Conservation (phyloP, 2,797 vertebrate species). For the Mallotus villosus region DNA sequence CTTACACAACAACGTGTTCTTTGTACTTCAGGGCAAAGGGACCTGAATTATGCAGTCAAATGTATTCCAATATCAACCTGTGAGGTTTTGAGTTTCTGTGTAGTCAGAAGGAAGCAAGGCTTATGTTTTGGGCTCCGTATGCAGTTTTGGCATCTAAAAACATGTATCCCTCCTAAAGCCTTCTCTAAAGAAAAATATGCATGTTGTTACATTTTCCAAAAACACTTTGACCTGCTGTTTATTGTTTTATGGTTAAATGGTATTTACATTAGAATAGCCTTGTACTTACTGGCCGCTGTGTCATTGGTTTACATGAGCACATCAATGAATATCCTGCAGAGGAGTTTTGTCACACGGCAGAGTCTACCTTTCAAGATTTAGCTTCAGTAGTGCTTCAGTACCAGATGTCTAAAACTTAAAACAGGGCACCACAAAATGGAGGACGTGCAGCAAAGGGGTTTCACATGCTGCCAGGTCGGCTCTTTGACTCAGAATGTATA, state of each 20-base stretch:
- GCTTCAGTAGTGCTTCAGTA: too few species aligned
- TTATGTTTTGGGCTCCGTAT: conserved; percentile 6
- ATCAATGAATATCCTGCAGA: too few species aligned
- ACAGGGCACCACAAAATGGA: conserved; percentile 3
- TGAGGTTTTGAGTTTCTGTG: conserved; percentile 9
- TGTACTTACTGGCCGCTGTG: not conserved
- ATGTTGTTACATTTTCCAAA: not conserved
- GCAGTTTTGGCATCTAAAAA: not conserved
- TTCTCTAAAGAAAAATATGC: not conserved
- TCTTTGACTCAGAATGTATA: conserved; percentile 8
- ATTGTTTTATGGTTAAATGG: not conserved
- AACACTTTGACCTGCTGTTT: not conserved
- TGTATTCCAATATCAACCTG: conserved; percentile 4
- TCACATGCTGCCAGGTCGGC: not conserved
- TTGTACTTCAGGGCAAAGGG: not conserved
- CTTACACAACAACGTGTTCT: conserved; percentile 1
- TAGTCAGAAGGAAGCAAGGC: conserved; percentile 9
- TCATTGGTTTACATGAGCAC: too few species aligned
- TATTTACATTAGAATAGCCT: not conserved
- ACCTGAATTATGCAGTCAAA: conserved; percentile 17
- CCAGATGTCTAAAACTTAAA: not conserved
- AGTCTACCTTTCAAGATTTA: too few species aligned
- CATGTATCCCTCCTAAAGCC: not conserved
- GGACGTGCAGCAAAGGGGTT: not conserved
- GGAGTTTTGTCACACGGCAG: too few species aligned